These are phyloP conservation scores for Drosophila borborema DNA, from an alignment of 2,888 invertebrate genomes.

Conservation along the genomic window DNA sequence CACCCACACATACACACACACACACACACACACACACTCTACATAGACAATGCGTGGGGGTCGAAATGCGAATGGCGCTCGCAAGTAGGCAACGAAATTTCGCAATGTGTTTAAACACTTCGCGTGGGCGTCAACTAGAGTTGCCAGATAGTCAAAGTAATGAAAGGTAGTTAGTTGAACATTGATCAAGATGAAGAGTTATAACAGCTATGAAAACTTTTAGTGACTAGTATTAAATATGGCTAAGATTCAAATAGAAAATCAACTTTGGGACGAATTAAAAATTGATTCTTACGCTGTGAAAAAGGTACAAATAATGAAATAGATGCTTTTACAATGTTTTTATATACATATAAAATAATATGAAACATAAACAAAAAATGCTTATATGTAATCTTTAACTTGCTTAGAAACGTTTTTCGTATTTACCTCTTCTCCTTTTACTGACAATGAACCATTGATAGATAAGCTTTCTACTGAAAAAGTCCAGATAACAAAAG, in stretches of 20 bases:
- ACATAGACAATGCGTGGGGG: slow-evolving; percentile 43
- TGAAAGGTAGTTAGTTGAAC: neutral
- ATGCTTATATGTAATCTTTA: too few relatives aligned
- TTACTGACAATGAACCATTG: too few relatives aligned
- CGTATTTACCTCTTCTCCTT: too few relatives aligned
- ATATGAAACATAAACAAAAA: too few relatives aligned
- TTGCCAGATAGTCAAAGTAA: slow-evolving; percentile 34
- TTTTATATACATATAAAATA: too few relatives aligned
- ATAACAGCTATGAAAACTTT: neutral
- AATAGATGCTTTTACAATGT: too few relatives aligned
- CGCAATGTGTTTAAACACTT: slow-evolving; percentile 36
- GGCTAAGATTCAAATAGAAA: neutral
- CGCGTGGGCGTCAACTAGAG: slow-evolving; percentile 31
- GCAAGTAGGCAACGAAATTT: slow-evolving; percentile 65
- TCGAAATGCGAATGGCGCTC: slow-evolving; percentile 43
- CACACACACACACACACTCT: slow-evolving; percentile 6
- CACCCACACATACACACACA: slow-evolving; percentile 32
- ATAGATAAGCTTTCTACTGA: too few relatives aligned
- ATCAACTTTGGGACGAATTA: too few relatives aligned
- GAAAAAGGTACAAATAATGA: too few relatives aligned
- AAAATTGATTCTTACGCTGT: too few relatives aligned
- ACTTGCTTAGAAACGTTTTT: too few relatives aligned
- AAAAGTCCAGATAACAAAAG: too few relatives aligned
- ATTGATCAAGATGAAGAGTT: neutral
- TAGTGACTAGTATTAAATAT: neutral